Conservation (phyloP, 2,797 vertebrate species). For the Paguma larvata region DNA sequence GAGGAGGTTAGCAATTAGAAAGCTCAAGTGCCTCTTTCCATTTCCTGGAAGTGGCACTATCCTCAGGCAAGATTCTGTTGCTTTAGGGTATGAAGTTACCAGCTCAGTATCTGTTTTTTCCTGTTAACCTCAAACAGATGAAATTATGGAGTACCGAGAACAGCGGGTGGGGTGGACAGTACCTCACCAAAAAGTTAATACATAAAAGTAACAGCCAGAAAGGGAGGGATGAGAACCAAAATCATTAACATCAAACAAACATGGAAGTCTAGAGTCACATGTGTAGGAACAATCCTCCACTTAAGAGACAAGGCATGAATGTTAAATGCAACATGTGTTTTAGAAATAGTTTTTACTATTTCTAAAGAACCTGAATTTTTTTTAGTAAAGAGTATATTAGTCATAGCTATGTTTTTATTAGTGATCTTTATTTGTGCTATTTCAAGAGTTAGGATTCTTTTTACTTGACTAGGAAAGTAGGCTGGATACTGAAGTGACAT, state of each 20-base stretch:
- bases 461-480: constrained; percentile 42
- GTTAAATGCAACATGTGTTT: background rate
- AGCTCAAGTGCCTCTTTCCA: background rate
- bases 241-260: background rate
- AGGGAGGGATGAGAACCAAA: background rate
- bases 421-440: constrained; percentile 20
- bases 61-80: background rate
- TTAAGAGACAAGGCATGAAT: constrained; percentile 42
- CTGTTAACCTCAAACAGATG: constrained; percentile 4
- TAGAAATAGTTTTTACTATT: background rate
- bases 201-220: constrained; percentile 23
- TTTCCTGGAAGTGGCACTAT: background rate
- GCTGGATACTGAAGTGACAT: constrained; percentile 47
- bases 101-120: background rate
- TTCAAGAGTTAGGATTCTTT: constrained; percentile 48
- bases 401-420: constrained; percentile 29
- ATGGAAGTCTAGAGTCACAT: background rate
- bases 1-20: constrained; percentile 32
- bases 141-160: constrained; percentile 31
- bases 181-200: constrained; percentile 22
- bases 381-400: constrained; percentile 28
- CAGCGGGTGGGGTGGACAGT: background rate
- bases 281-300: background rate
- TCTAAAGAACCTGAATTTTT: background rate
- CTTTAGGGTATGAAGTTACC: background rate